A percentile compares a stretch with the other conserved stretches of the same genome.
These are phyloP conservation scores for Apaloderma vittatum DNA, from an alignment of 2,113 vertebrate species.

Conservation along the genomic window DNA sequence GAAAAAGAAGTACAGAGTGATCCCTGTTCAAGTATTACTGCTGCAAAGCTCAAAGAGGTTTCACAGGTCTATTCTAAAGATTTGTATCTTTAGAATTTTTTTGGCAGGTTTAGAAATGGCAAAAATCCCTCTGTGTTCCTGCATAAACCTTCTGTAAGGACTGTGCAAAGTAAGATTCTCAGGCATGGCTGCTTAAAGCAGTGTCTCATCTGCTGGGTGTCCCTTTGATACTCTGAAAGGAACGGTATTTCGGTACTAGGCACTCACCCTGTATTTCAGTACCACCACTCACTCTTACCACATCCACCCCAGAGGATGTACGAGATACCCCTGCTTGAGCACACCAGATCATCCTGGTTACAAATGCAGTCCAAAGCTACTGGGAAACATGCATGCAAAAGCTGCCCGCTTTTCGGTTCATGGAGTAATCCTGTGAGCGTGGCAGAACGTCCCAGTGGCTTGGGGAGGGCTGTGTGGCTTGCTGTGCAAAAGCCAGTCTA, in stretches of 20 bases:
- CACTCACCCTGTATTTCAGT: neutral
- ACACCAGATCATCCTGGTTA: neutral
- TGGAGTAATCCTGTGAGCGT: neutral
- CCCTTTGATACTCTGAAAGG: neutral
- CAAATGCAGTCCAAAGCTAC: neutral
- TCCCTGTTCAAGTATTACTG: neutral
- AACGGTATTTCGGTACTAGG: neutral
- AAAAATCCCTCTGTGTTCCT: neutral
- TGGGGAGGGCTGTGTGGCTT: neutral
- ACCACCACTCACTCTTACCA: neutral
- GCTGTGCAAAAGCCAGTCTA: accelerated
- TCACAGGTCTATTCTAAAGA: neutral
- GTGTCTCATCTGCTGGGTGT: neutral
- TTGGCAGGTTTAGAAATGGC: neutral
- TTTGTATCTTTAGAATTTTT: neutral
- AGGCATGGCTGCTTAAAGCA: neutral
- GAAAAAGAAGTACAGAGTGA: neutral
- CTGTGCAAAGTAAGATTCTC: neutral
- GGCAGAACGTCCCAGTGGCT: neutral
- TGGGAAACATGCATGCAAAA: neutral
- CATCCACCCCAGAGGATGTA: neutral
- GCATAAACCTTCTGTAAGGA: neutral
- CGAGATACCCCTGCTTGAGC: neutral
- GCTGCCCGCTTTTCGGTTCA: accelerated
- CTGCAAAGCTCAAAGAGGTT: neutral